Evolutionary conservation across 2,888 invertebrate species (phyloP).

Genomic region (Pollenia griseotomentosa): DNA sequence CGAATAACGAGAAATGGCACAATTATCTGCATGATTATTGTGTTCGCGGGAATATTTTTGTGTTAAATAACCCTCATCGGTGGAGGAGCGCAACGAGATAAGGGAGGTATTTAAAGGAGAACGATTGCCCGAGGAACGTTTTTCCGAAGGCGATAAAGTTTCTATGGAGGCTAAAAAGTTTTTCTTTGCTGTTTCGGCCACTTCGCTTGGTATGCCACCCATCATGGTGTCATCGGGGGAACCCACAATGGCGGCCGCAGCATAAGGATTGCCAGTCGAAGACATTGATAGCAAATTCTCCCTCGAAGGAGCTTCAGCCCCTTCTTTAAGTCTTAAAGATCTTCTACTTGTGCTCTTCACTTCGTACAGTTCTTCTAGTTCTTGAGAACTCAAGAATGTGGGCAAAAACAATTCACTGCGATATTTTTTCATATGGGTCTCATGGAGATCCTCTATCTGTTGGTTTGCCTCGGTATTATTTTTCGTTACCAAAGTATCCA

Average conservation of each 20-base stretch:
- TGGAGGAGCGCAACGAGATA: conserved; percentile 77
- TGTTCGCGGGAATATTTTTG: conserved; percentile 78
- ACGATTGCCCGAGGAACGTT: conserved; percentile 77
- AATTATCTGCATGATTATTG: conserved; percentile 75
- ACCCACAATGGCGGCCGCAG: conserved; percentile 76
- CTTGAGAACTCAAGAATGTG: conserved; percentile 81
- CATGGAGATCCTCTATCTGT: conserved; percentile 82
- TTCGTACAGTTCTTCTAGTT: conserved; percentile 81
- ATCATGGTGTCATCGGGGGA: conserved; percentile 80
- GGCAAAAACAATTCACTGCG: conserved; percentile 83
- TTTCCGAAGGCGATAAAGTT: conserved; percentile 83
- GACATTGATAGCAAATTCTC: conserved; percentile 83
- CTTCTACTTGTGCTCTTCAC: conserved; percentile 82
- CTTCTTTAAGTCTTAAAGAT: conserved; percentile 81
- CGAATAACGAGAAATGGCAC: conserved; percentile 82
- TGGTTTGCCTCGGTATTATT: conserved; percentile 84
- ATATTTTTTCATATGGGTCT: conserved; percentile 80
- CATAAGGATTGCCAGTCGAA: conserved; percentile 77
- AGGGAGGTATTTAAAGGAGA: conserved; percentile 75
- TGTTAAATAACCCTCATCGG: conserved; percentile 79
- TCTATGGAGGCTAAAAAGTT: conserved; percentile 82
- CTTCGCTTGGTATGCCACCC: conserved; percentile 77
- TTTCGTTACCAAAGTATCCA: conserved; percentile 83
- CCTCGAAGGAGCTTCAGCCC: conserved; percentile 81
- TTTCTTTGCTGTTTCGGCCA: conserved; percentile 76